Evolutionary conservation across 2,797 vertebrate species (phyloP), one percentile per base, ranked within the genome.

Genomic region (Hozukius guyotensis): DNA sequence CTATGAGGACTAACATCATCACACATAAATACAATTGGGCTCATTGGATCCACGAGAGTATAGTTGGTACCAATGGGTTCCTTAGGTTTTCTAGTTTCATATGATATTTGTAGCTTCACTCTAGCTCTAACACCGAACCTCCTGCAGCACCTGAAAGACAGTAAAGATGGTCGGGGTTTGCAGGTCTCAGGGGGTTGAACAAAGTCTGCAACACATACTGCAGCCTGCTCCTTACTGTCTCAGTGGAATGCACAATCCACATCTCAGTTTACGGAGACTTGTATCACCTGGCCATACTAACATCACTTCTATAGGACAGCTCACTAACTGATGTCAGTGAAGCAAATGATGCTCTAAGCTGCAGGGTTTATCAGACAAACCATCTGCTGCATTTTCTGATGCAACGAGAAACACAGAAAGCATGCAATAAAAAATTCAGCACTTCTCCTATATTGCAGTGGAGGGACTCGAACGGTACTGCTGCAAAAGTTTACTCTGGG

Each of bases 401-500:
- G 27, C 56, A 82, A 77, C 56, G 5, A 56, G 56, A 62, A 80
- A 10, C 53, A 76, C 64, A 60, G 32, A 38, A 62, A 77, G 52
- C 64, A 60, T 65, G 34, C 22, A 49, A 42, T 80, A 4, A 77
- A 49, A 49, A 38, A 61, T 52, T 42, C 49, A 78, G 60, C 24
- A 56, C 42, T 76, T 57, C 20, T 63, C 10, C 13, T 49, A 6
- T 49, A 7, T 42, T 62, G 49, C 49, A 81, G 57, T 38, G 52
- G 52, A 71, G 59, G 55, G 68, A 77, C 10, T 18, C 62, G 49
- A 67, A 61, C 36, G 49, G 25, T 2, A 9, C 61, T 59, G 29
- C 22, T 66, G 63, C 53, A 81, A 14, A 63, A 78, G 68, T 69
- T 75, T 61, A 77, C 38, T 73, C 52, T 69, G 42, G 20, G 25